These are phyloP conservation scores for Pipa parva DNA, from an alignment of 2,113 vertebrate genomes.

Conservation along the genomic window DNA sequence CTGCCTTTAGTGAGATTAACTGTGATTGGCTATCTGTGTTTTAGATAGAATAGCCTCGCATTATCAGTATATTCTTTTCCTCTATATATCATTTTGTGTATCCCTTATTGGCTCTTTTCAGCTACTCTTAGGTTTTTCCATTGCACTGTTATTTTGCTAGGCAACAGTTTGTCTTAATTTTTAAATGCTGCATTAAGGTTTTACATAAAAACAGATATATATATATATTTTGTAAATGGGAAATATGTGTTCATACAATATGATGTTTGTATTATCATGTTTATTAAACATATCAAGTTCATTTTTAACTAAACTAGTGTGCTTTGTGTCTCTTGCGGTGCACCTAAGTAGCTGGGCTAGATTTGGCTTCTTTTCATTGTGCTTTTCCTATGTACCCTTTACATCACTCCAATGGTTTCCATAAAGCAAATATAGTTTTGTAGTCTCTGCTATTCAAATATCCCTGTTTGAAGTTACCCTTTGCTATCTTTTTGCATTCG, in stretches of 20 bases:
- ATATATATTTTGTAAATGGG: constrained; percentile 65
- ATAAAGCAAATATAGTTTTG: constrained; percentile 54
- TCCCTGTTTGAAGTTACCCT: too few species aligned
- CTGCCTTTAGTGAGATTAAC: constrained; percentile 60
- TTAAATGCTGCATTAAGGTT: constrained; percentile 57
- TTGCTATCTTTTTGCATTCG: too few species aligned
- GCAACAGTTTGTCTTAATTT: constrained; percentile 45
- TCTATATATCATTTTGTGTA: constrained; percentile 66
- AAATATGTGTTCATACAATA: constrained; percentile 79
- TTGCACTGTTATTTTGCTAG: constrained; percentile 51
- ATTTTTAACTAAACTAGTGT: constrained; percentile 90
- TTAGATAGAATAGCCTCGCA: constrained; percentile 72
- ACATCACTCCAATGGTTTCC: constrained; percentile 55
- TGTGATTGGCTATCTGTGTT: constrained; percentile 60
- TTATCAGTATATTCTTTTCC: constrained; percentile 58
- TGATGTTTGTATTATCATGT: constrained; percentile 87
- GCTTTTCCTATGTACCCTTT: constrained; percentile 52
- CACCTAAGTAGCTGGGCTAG: constrained; percentile 72
- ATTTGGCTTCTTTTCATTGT: constrained; percentile 72
- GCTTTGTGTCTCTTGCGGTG: constrained; percentile 96
- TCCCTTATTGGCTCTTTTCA: constrained; percentile 64
- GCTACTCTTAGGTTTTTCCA: constrained; percentile 60
- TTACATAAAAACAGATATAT: constrained; percentile 57
- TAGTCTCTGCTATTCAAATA: constrained; percentile 82
- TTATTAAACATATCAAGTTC: constrained; percentile 95